A percentile compares a stretch with the other conserved stretches of the same genome.
Conservation (phyloP, 2,113 vertebrate species). For the Eudyptes chrysolophus region DNA sequence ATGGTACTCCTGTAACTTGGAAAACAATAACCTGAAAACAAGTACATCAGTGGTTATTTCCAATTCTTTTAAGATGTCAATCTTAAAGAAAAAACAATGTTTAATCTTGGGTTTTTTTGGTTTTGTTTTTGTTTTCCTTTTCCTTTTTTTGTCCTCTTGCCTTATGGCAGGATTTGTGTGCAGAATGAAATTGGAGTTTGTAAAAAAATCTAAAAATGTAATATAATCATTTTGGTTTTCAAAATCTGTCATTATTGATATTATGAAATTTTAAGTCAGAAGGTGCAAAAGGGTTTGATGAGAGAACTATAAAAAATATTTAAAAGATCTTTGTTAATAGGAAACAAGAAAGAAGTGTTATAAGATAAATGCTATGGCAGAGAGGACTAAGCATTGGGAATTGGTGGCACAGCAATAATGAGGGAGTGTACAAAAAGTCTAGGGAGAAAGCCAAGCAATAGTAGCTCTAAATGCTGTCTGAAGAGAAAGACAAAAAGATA, state of each 20-base stretch:
- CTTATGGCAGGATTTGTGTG: not conserved
- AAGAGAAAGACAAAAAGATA: not conserved
- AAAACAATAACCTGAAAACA: not conserved
- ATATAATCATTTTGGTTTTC: not conserved
- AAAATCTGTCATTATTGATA: not conserved
- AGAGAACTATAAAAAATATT: not conserved
- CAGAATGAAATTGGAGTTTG: not conserved
- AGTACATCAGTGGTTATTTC: not conserved
- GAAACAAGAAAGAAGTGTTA: not conserved
- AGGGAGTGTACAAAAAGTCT: not conserved
- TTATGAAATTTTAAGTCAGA: not conserved
- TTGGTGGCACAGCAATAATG: not conserved
- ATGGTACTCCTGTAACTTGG: not conserved
- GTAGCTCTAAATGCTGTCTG: not conserved
- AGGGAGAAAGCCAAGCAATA: not conserved
- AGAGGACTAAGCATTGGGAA: not conserved
- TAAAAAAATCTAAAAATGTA: not conserved
- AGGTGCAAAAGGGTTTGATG: not conserved
- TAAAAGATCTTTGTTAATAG: not conserved
- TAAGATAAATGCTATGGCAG: not conserved
- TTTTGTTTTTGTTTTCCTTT: not conserved
- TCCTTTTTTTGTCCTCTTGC: not conserved
- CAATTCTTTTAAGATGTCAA: not conserved
- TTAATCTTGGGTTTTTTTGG: accelerated
- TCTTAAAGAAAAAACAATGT: not conserved